Conservation (phyloP, 2,113 vertebrate species). For the Manacus vitellinus region DNA sequence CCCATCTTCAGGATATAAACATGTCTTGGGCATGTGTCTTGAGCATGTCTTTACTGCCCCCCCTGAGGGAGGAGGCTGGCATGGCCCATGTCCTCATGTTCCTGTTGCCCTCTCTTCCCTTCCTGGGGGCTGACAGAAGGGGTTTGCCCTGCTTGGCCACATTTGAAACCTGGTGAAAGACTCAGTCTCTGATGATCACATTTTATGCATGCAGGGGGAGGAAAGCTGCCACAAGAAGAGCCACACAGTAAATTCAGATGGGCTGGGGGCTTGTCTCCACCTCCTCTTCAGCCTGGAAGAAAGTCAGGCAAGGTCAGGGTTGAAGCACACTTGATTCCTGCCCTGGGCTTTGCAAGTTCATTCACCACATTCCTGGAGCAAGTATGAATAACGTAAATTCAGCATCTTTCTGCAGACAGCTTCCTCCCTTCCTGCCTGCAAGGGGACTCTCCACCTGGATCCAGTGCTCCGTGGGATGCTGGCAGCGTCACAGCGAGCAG, state of each 20-base stretch:
- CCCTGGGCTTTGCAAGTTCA: not conserved
- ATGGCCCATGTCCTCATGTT: accelerated
- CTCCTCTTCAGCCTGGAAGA: not conserved
- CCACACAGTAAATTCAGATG: not conserved
- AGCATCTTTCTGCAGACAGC: not conserved
- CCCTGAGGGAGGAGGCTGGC: not conserved
- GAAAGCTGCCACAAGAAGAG: not conserved
- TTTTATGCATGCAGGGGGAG: not conserved
- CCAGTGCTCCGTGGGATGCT: not conserved
- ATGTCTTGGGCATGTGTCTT: accelerated
- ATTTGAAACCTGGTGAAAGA: not conserved
- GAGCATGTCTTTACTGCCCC: not conserved
- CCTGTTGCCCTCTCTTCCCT: not conserved
- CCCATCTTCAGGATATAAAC: not conserved
- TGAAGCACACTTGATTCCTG: not conserved
- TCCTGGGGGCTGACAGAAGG: not conserved
- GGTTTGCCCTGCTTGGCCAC: not conserved
- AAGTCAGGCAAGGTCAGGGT: not conserved
- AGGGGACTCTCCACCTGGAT: not conserved
- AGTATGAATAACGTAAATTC: not conserved
- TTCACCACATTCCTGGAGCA: not conserved
- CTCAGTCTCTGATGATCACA: accelerated
- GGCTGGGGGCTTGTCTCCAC: not conserved
- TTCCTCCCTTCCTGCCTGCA: not conserved
- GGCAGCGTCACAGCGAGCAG: not conserved